Evolutionary conservation across 2,113 vertebrate genomes (phyloP).

Genomic region (Microtus ochrogaster): DNA sequence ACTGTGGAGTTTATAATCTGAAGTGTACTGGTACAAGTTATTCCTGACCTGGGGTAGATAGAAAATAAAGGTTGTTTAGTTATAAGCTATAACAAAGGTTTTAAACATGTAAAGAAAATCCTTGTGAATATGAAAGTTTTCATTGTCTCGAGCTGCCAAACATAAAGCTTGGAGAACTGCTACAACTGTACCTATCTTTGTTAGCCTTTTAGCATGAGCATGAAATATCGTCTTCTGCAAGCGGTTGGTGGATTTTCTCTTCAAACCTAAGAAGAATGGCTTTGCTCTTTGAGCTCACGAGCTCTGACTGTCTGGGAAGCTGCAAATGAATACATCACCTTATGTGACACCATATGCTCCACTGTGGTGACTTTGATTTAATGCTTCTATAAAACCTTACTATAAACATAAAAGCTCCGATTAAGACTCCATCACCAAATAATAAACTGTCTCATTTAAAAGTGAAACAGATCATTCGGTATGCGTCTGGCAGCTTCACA

Average conservation of each 20-base stretch:
- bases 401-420: not conserved
- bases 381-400: not conserved
- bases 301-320: not conserved
- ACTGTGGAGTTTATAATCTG: not conserved
- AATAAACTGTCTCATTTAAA: constrained; percentile 33
- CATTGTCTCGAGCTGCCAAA: not conserved
- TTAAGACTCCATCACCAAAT: not conserved
- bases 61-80: not conserved
- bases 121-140: not conserved
- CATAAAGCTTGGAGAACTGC: not conserved
- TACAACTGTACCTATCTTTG: not conserved
- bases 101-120: not conserved
- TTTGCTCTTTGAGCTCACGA: not conserved
- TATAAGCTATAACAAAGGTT: not conserved
- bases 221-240: not conserved
- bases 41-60: not conserved
- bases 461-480: not conserved
- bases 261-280: not conserved
- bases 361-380: not conserved
- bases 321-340: constrained; percentile 52
- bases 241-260: not conserved
- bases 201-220: not conserved
- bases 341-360: constrained; percentile 4
- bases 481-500: not conserved
- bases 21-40: not conserved